Evolutionary conservation across 35 echinoderm and acorn worm genomes (phyloP).

Genomic region (Lytechinus variegatus): DNA sequence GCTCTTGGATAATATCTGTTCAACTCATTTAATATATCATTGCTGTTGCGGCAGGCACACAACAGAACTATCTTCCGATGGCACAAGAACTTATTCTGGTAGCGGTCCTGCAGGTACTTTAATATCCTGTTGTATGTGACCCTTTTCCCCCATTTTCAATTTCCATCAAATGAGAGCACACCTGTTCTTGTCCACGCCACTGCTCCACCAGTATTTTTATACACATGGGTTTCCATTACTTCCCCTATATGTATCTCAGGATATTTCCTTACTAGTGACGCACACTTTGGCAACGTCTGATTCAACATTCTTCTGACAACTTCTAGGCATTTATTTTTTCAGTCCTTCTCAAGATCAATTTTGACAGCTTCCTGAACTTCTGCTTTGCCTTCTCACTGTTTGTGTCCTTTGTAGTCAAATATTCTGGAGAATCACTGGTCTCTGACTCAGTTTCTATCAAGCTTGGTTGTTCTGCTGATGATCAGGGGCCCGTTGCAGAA

Average conservation of each 20-base stretch:
- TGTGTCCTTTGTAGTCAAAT: not conserved
- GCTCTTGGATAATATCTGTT: not conserved
- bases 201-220: conserved; percentile 28
- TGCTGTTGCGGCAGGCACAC: not conserved
- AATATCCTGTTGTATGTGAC: not conserved
- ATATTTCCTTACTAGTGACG: conserved; percentile 1
- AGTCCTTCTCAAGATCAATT: not conserved
- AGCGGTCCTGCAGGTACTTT: not conserved
- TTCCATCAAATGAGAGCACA: conserved; percentile 64
- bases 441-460: not conserved
- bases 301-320: not conserved
- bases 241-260: conserved; percentile 34
- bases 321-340: conserved; percentile 19
- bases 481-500: too few relatives aligned
- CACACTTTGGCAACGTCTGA: conserved; percentile 15
- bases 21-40: not conserved
- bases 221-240: conserved; percentile 15
- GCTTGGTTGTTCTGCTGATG: too few relatives aligned
- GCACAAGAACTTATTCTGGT: not conserved
- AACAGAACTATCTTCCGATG: not conserved
- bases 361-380: not conserved
- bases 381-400: not conserved
- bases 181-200: conserved; percentile 65
- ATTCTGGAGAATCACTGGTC: not conserved
- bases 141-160: not conserved